Base-by-base conservation (phyloP, 2,797 vertebrate species). In the Myotis findleyi region DNA sequence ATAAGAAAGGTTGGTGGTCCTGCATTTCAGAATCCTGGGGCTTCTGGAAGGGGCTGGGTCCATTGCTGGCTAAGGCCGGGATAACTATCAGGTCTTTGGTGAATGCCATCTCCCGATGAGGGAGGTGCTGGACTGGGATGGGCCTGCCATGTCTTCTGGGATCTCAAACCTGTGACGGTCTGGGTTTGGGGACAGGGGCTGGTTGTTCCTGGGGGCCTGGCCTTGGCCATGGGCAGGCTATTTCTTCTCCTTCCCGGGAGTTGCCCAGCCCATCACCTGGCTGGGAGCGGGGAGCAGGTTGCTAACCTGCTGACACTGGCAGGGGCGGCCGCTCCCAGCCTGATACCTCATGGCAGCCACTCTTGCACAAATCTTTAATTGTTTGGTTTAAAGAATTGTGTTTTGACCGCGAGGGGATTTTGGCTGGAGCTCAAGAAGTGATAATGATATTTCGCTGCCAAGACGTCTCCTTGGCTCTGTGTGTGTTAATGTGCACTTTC, bases 381-480 rank as follows among this genome's bases (percentile, higher is more conserved):
- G 98, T 99, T 98, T 98, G 98, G 98, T 98, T 99, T 99, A 98
- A 98, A 98, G 98, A 98, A 98, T 98, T 98, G 98, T 99, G 98
- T 99, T 99, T 98, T 99, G 99, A 99, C 98, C 98, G 96, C 98
- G 98, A 98, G 97, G 98, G 98, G 98, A 98, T 98, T 98, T 98
- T 98, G 98, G 98, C 98, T 98, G 98, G 97, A 98, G 98, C 98
- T 99, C 98, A 98, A 98, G 98, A 98, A 98, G 98, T 98, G 98
- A 99, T 99, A 99, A 99, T 98, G 98, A 98, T 99, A 98, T 99
- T 98, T 98, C 96, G 97, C 98, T 98, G 98, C 98, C 98, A 99
- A 98, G 98, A 98, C 95, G 93, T 98, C 98, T 98, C 98, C 98
- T 98, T 97, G 97, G 98, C 97, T 98, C 97, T 98, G 97, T 97